Base-by-base conservation (phyloP, 2,888 invertebrate genomes). In the Sesia bembeciformis region DNA sequence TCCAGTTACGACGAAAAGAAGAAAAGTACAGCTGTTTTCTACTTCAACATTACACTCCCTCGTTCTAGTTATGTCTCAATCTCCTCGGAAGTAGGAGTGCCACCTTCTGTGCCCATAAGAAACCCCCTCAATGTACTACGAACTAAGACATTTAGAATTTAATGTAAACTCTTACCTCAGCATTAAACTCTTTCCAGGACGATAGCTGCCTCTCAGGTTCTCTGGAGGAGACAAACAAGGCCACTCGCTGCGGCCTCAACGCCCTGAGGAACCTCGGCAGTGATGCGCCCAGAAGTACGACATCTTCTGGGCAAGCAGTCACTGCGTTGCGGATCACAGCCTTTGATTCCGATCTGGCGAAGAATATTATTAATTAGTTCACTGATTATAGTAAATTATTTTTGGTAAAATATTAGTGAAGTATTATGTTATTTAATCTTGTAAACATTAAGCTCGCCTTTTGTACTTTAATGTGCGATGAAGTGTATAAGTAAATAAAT, bases 181-280 rank as follows among this genome's bases (percentile, higher is more conserved):
- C 93, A 40, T 93, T 94, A 54, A 91, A 90, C 74, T 96, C 96
- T 63, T 93, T 91, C 97, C 97, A 97, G 39, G 97, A 94, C 54
- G 94, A 90, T 50, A 97, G 87, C 78, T 87, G 89, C n/a, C 79
- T 68, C 62, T 86, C 88, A 0, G 89, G 83, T 65, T 88, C 89
- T 56, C 89, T 61, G 1, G 86, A 83, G 0, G 96, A 95, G 50
- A 95, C 94, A 75, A 96, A 95, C 40, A 96, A 93, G 23, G 93
- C 88, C 54, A 92, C 91, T 53, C 89, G 87, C 54, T 88, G 81
- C 0, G 95, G 91, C 63, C 93, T 88, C 62, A 96, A 83, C 38
- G 93, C 93, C 63, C 93, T 91, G 53, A 96, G 92, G 62, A 97
- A 91, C 73, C 95, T 93, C 65, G 94, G 92, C 58, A 97, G 88